A percentile compares a stretch with the other conserved stretches of the same genome.
Conservation (phyloP, 2,888 invertebrate genomes). For the Lycocerus yunnanus region DNA sequence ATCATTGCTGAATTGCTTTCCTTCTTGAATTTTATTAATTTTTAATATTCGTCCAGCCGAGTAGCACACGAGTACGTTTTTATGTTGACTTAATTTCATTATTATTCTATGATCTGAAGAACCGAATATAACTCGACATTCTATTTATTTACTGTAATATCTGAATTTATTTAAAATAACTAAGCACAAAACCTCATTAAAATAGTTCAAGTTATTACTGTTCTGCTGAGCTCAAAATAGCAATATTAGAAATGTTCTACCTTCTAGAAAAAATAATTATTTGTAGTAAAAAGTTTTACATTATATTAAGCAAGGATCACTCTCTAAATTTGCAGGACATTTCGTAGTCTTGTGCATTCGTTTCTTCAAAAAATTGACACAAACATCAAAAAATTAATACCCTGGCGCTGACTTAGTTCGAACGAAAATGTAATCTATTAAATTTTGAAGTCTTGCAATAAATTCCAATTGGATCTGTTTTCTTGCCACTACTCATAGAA, state of each 20-base stretch:
- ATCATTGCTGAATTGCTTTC: background rate
- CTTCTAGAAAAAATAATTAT: background rate
- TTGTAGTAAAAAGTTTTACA: background rate
- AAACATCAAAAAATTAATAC: too few relatives aligned
- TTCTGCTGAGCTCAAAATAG: background rate
- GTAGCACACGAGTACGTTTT: background rate
- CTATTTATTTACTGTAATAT: background rate
- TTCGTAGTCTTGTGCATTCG: too few relatives aligned
- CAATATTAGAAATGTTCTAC: background rate
- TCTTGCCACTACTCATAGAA: too few relatives aligned
- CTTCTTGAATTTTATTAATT: background rate
- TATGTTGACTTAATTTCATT: background rate
- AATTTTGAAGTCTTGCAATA: too few relatives aligned
- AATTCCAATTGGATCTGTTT: too few relatives aligned
- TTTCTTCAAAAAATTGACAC: too few relatives aligned
- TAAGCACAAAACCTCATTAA: background rate
- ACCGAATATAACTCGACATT: background rate
- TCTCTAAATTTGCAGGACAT: too few relatives aligned
- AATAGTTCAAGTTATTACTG: background rate
- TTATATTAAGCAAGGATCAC: too few relatives aligned
- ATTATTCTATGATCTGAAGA: background rate
- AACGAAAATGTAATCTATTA: too few relatives aligned
- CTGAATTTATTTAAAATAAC: background rate
- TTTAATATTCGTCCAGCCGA: background rate
- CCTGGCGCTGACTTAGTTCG: too few relatives aligned